Evolutionary conservation across 2,113 vertebrate genomes (phyloP).

Genomic region (Pitta sordida): DNA sequence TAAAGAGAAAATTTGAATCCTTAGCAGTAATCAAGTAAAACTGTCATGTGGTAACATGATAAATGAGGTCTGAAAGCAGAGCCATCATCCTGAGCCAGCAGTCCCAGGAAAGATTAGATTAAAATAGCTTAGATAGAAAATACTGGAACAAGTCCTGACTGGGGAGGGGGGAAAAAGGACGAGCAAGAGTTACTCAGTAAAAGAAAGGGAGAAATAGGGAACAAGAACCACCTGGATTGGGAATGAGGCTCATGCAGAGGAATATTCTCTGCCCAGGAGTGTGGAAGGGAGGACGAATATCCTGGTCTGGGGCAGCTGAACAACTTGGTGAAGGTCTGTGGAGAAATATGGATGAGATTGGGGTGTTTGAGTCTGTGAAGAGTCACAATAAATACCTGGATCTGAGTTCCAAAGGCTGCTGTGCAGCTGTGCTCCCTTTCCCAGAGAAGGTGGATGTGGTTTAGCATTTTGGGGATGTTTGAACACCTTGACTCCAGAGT

Average conservation of each 20-base stretch:
- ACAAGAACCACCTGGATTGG: not conserved
- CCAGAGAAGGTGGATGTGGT: not conserved
- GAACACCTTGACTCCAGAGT: not conserved
- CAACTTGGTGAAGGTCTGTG: not conserved
- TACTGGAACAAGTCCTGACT: not conserved
- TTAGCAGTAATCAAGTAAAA: not conserved
- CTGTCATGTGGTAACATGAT: not conserved
- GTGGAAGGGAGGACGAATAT: not conserved
- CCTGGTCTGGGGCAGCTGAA: not conserved
- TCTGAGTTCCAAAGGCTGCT: not conserved
- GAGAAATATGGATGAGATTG: not conserved
- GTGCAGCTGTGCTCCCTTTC: not conserved
- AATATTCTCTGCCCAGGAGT: not conserved
- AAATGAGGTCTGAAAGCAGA: conserved; percentile 34
- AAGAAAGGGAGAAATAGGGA: not conserved
- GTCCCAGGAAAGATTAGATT: not conserved
- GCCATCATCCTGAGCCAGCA: not conserved
- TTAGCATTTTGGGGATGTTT: not conserved
- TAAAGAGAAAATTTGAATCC: not conserved
- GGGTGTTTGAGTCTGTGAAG: not conserved
- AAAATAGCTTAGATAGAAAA: not conserved
- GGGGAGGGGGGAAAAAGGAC: not conserved
- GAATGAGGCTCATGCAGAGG: not conserved
- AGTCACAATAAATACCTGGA: not conserved
- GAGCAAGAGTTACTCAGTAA: not conserved